Evolutionary conservation across 2,888 invertebrate species (phyloP), one percentile per base, ranked within the genome.

Genomic region (Caenorhabditis sp.): DNA sequence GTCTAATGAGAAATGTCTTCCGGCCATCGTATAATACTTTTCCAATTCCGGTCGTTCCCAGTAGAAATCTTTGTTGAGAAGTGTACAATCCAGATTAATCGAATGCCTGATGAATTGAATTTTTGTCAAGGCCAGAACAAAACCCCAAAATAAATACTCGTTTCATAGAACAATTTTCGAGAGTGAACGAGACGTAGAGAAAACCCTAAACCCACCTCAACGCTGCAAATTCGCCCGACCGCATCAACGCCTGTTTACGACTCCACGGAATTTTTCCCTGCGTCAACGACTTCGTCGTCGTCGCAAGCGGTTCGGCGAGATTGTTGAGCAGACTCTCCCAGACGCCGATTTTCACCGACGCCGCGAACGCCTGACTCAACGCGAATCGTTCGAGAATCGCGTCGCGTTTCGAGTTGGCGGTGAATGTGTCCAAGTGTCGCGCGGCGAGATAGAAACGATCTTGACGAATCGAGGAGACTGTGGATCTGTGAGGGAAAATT

Each of bases 41-140:
- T 97, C 97, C 36, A 97, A 90, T 64, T 93, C 91, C 83, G 95
- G 95, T 63, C 95, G 92, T 86, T 97, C 97, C 97, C 97, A 97
- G 89, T 97, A 97, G 89, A 96, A 95, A 89, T 97, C 97, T 0
- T 97, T 96, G 0, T 94, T 94, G 78, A 97, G 90, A 54, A 97
- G 90, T 89, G 97, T 96, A 0, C 96, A 96, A 81, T 95, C 94
- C 77, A 97, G 91, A 89, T 95, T 97, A 63, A 97, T 92, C 23
- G 93, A 91, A 89, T 96, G 95, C 4, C 89, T 89, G 49, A 68
- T 65, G 50, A 26, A n/a, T 14, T 14, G 37, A 58, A 36, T 43
- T 58, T 58, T 27, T n/a, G n/a, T n/a, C n/a, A n/a, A n/a, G n/a
- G n/a, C n/a, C n/a, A n/a, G n/a, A n/a, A n/a, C n/a, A n/a, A n/a